These are phyloP conservation scores for Cataglyphis livida DNA, from an alignment of 2,888 invertebrate species.

Conservation along the genomic window DNA sequence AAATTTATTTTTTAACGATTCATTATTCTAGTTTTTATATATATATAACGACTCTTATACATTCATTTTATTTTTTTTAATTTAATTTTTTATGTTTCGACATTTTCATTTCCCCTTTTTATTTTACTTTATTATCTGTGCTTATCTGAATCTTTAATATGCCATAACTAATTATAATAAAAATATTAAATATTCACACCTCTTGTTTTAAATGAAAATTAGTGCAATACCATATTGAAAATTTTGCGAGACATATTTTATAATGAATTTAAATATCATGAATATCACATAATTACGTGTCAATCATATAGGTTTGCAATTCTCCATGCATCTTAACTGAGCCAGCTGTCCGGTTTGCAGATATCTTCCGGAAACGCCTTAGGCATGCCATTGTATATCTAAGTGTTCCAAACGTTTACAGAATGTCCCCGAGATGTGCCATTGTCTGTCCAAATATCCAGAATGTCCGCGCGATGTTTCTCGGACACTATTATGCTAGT, in stretches of 20 bases:
- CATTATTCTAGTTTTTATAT: neutral
- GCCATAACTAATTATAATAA: neutral
- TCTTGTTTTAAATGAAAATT: neutral
- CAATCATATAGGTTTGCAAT: conserved; percentile 26
- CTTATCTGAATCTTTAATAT: conserved; percentile 9
- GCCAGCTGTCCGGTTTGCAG: conserved; percentile 43
- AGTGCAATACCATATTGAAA: neutral
- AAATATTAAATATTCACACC: neutral
- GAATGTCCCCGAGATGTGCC: conserved; percentile 70
- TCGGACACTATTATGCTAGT: conserved; percentile 62
- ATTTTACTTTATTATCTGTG: neutral
- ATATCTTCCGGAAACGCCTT: conserved; percentile 63
- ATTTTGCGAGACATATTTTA: neutral
- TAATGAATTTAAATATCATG: neutral
- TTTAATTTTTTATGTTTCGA: neutral
- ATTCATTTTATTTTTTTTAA: neutral
- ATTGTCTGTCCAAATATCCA: conserved; percentile 69
- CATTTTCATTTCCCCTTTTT: neutral
- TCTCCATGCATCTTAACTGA: conserved; percentile 30
- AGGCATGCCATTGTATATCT: conserved; percentile 66
- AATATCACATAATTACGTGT: conserved; percentile 1
- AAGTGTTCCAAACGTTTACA: conserved; percentile 73
- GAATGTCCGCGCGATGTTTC: conserved; percentile 62
- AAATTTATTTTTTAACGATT: neutral
- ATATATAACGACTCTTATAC: neutral